These are phyloP conservation scores for Metaphire vulgaris DNA, from an alignment of 1,140 invertebrate species.

Conservation along the genomic window DNA sequence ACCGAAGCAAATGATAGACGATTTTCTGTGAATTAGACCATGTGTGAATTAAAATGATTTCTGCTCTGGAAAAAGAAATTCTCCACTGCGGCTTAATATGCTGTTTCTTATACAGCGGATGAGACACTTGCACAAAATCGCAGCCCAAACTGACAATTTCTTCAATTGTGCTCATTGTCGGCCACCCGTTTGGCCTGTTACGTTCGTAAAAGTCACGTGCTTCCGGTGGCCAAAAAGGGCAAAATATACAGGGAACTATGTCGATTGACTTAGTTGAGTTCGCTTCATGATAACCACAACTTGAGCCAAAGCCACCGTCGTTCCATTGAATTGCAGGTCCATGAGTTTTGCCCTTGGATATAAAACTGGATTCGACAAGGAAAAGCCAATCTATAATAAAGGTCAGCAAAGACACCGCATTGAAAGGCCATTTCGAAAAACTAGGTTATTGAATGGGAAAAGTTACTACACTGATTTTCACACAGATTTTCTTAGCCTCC, in stretches of 20 bases:
- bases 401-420: no score
- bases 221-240: background rate
- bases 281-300: no score
- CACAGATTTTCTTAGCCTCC: no score
- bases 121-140: background rate
- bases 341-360: no score
- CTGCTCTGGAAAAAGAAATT: background rate
- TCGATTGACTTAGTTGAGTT: no score
- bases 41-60: background rate
- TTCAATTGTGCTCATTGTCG: background rate
- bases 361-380: no score
- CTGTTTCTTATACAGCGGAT: background rate
- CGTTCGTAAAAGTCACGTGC: background rate
- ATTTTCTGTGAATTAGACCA: background rate
- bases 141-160: background rate
- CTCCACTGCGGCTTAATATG: background rate
- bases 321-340: no score
- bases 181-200: background rate
- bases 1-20: background rate
- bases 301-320: no score
- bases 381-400: no score
- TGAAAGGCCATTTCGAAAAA: no score
- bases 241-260: background rate
- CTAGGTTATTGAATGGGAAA: no score
- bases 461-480: no score